Conservation (phyloP, 2,113 vertebrate genomes). For the Limanda limanda region DNA sequence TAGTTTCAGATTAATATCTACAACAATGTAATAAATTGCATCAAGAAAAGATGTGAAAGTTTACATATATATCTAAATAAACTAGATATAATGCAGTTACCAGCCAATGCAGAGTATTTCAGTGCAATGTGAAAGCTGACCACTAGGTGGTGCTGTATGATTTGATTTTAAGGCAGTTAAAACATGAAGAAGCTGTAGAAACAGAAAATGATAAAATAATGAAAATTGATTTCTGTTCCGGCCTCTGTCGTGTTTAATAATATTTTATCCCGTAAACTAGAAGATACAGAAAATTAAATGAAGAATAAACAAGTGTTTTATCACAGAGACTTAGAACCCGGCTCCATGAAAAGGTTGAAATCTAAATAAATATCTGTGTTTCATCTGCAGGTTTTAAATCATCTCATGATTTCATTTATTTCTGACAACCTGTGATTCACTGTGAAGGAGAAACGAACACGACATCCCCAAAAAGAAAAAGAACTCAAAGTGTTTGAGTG, state of each 20-base stretch:
- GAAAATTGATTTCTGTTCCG: background rate
- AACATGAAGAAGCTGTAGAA: background rate
- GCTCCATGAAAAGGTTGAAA: background rate
- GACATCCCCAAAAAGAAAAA: conserved; percentile 23
- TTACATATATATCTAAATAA: no score
- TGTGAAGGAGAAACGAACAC: conserved; percentile 2
- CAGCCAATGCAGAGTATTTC: background rate
- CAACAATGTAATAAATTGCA: no score
- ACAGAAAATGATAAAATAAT: no score
- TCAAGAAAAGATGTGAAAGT: no score
- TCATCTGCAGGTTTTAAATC: background rate
- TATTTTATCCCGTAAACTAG: background rate
- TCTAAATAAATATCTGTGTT: conserved; percentile 10
- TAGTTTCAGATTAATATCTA: no score
- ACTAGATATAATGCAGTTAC: no score
- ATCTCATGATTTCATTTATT: conserved; percentile 35
- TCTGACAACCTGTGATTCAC: conserved; percentile 13
- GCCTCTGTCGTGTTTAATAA: background rate
- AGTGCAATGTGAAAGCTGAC: background rate
- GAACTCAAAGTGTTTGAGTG: conserved; percentile 55
- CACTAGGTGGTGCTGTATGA: conserved; percentile 43
- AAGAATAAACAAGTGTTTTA: background rate
- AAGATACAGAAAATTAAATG: background rate
- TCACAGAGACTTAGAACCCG: no score
- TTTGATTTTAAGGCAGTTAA: background rate